phyloP scores from a whole-genome alignment of 1,140 invertebrate species.

The Drosophila rhopaloa region DNA sequence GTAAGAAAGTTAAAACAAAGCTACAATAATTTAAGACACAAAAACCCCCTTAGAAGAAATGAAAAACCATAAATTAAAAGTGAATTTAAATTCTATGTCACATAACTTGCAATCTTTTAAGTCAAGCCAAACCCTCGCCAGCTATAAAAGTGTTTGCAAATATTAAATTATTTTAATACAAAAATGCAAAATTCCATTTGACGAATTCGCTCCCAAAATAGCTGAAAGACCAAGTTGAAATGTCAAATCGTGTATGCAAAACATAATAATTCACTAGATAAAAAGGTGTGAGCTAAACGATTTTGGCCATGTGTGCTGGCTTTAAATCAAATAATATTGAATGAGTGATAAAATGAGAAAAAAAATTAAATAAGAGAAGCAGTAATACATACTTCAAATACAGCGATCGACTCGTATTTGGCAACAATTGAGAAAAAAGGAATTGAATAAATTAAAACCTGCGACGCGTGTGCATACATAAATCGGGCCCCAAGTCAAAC shows the following conservation, averaged over 20 bases:
- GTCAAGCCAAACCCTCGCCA: not conserved
- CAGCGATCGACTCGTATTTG: constrained; percentile 55
- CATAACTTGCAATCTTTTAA: not conserved
- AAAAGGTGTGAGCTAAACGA: constrained; percentile 53
- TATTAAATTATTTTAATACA: not conserved
- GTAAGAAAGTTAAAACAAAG: too few relatives aligned
- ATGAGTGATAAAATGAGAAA: constrained; percentile 31
- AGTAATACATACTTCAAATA: constrained; percentile 71
- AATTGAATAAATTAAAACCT: constrained; percentile 77
- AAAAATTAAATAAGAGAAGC: constrained; percentile 42
- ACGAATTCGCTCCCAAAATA: constrained; percentile 26
- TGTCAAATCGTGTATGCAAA: constrained; percentile 23
- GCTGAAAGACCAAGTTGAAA: constrained; percentile 27
- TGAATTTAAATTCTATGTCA: not conserved
- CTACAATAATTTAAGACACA: not conserved
- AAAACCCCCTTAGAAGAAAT: not conserved
- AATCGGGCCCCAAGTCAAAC: constrained; percentile 44
- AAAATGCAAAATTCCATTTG: constrained; percentile 14
- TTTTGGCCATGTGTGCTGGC: constrained; percentile 53
- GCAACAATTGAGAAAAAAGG: constrained; percentile 49
- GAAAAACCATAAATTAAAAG: not conserved
- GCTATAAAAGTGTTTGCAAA: constrained; percentile 1
- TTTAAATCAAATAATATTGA: constrained; percentile 57
- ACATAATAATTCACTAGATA: constrained; percentile 55
- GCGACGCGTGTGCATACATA: constrained; percentile 71